Percentiles rank a stretch among this genome's conserved stretches.
phyloP scores from a whole-genome alignment of 2,888 invertebrate species.

The Xiphydria camelus region DNA sequence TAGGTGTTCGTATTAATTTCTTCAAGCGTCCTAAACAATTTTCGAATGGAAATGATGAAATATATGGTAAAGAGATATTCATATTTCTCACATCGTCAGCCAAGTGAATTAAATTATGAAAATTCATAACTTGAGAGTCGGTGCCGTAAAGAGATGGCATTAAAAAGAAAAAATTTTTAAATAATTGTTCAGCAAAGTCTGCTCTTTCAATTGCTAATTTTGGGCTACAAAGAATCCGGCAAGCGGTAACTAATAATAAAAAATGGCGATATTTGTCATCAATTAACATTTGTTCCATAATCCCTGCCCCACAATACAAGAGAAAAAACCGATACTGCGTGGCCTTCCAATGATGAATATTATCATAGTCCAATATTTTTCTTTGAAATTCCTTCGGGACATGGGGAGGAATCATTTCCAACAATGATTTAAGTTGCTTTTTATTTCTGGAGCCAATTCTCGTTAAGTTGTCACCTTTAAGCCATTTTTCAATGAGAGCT shows the following conservation, averaged over 20 bases:
- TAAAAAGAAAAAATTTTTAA: constrained; percentile 5
- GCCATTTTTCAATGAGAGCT: constrained; percentile 15
- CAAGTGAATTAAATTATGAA: constrained; percentile 20
- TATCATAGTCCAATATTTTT: constrained; percentile 14
- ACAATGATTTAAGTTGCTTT: neutral
- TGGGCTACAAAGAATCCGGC: constrained; percentile 9
- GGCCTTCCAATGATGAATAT: constrained; percentile 22
- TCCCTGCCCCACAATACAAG: constrained; percentile 13
- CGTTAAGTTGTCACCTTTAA: too few relatives aligned
- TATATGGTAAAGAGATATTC: constrained; percentile 3
- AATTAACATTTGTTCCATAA: constrained; percentile 5
- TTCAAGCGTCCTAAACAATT: constrained; percentile 10
- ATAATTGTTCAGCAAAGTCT: constrained; percentile 6
- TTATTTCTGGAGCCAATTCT: constrained; percentile 1
- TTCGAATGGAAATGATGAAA: constrained; percentile 13
- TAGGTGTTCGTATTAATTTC: constrained; percentile 6
- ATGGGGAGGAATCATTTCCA: neutral
- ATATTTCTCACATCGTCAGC: constrained; percentile 17
- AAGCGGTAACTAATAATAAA: constrained; percentile 8
- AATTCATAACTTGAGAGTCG: constrained; percentile 11
- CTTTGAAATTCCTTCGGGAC: constrained; percentile 24
- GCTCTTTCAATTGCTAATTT: constrained; percentile 1
- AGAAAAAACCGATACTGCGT: constrained; percentile 23
- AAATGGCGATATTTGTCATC: constrained; percentile 9
- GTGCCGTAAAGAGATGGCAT: constrained; percentile 10